Percentiles rank a stretch among this genome's conserved stretches.
These are phyloP conservation scores for Aleiodes leptofemur DNA, from an alignment of 2,888 invertebrate species.

Conservation along the genomic window DNA sequence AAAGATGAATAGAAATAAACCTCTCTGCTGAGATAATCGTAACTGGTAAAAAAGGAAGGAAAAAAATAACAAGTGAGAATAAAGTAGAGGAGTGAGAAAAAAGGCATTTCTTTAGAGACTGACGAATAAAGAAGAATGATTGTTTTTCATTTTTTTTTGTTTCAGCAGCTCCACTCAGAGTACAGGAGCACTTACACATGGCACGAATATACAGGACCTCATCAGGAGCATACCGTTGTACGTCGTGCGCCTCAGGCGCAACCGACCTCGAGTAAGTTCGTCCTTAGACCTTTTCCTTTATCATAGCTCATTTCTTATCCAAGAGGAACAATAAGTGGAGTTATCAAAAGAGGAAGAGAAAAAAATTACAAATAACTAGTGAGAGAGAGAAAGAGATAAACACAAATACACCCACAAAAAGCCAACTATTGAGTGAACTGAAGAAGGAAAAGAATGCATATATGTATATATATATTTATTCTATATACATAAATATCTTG, in stretches of 20 bases:
- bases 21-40: conserved; percentile 22
- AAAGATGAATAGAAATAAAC: conserved; percentile 8
- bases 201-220: conserved; percentile 90
- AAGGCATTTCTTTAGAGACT: conserved; percentile 14
- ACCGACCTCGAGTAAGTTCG: conserved; percentile 71
- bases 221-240: conserved; percentile 81
- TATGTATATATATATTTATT: conserved; percentile 2
- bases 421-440: conserved; percentile 28
- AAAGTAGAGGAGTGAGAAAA: neutral
- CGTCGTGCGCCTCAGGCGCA: conserved; percentile 80
- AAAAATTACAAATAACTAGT: conserved; percentile 17
- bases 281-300: conserved; percentile 39
- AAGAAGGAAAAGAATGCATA: neutral
- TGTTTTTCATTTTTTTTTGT: conserved; percentile 56
- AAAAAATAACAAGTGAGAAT: conserved; percentile 14
- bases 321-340: conserved; percentile 38
- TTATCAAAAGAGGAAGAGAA: conserved; percentile 36
- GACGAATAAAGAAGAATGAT: conserved; percentile 5
- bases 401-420: neutral
- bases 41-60: neutral
- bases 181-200: conserved; percentile 96
- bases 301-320: conserved; percentile 18
- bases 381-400: conserved; percentile 32
- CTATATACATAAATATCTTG: neutral
- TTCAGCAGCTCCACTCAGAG: conserved; percentile 91